Evolutionary conservation across 1,140 invertebrate genomes (phyloP).

Genomic region (Oryctes rhinoceros): DNA sequence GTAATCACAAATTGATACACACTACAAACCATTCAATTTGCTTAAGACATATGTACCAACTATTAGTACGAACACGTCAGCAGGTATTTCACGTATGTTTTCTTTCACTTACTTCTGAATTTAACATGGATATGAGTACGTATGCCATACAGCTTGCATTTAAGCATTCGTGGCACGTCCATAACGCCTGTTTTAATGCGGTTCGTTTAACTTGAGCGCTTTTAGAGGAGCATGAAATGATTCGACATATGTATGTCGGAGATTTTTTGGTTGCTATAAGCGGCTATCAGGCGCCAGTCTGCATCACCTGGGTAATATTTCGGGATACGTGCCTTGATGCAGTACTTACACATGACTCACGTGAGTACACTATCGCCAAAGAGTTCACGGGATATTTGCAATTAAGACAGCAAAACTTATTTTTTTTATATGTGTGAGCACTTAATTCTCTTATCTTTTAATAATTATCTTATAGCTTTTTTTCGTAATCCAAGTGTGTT

Average conservation of each 20-base stretch:
- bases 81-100: background rate
- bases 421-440: no score
- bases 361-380: background rate
- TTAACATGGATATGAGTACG: background rate
- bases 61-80: no score
- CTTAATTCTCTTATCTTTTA: no score
- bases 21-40: no score
- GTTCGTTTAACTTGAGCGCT: slow-evolving; percentile 8
- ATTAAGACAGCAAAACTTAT: no score
- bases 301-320: slow-evolving; percentile 32
- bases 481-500: no score
- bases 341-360: background rate
- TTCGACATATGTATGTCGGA: slow-evolving; percentile 25
- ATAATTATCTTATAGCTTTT: no score
- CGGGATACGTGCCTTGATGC: slow-evolving; percentile 17
- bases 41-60: no score
- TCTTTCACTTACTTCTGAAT: background rate
- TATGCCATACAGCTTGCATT: background rate
- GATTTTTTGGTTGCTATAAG: slow-evolving; percentile 6
- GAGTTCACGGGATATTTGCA: background rate
- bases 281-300: slow-evolving; percentile 21
- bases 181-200: slow-evolving; percentile 8
- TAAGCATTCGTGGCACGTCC: background rate
- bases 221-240: slow-evolving; percentile 17
- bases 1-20: no score